phyloP scores from a whole-genome alignment of 2,797 vertebrate genomes.

The Onychomys torridus region DNA sequence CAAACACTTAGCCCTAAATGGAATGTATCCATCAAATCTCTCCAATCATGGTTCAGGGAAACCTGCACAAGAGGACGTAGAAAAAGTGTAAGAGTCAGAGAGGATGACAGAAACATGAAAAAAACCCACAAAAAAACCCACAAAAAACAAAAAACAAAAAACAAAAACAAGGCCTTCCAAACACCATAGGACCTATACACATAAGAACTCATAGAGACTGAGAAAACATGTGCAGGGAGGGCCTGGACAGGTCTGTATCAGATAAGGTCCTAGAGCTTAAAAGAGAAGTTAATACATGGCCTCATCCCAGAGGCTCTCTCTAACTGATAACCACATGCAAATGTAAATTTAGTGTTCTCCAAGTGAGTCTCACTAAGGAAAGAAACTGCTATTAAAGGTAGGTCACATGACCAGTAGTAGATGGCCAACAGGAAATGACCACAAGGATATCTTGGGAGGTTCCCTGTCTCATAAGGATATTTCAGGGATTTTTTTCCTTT shows the following conservation, averaged over 20 bases:
- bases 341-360: background rate
- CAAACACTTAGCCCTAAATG: background rate
- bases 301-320: background rate
- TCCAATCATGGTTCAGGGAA: background rate
- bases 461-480: background rate
- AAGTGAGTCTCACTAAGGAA: background rate
- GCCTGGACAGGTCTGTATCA: background rate
- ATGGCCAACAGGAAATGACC: background rate
- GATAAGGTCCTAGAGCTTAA: no score
- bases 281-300: background rate
- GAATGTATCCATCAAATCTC: background rate
- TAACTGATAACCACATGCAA: background rate
- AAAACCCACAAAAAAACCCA: no score
- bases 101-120: background rate
- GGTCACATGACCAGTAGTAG: background rate
- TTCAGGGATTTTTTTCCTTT: background rate
- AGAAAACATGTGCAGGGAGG: accelerated
- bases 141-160: background rate
- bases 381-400: background rate
- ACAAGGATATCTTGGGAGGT: background rate
- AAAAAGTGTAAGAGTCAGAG: no score
- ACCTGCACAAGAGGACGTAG: background rate
- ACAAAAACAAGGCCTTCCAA: background rate
- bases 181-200: background rate
- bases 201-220: background rate